Evolutionary conservation across 1,140 invertebrate species (phyloP).

Genomic region (Ectropis grisescens): DNA sequence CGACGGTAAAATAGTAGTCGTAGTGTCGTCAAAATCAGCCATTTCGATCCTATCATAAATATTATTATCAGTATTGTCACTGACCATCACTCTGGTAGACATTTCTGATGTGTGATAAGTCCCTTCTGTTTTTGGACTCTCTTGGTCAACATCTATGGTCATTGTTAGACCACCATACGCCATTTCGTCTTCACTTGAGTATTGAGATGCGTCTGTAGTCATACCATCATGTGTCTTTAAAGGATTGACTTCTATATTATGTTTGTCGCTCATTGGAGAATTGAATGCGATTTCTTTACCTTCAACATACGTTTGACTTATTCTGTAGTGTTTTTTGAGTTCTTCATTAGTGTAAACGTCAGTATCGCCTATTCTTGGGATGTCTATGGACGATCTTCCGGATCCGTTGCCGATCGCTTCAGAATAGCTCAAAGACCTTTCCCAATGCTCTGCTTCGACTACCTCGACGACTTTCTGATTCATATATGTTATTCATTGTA

Average conservation of each 20-base stretch:
- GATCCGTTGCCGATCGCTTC: constrained; percentile 51
- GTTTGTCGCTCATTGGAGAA: too few relatives aligned
- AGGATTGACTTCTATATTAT: too few relatives aligned
- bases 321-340: constrained; percentile 53
- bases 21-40: constrained; percentile 18
- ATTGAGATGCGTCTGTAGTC: constrained; percentile 27
- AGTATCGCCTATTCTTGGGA: constrained; percentile 41
- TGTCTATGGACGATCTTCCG: constrained; percentile 46
- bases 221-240: too few relatives aligned
- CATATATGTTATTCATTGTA: constrained; percentile 18
- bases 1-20: constrained; percentile 16
- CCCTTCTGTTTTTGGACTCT: constrained; percentile 28
- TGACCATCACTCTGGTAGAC: constrained; percentile 32
- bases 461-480: constrained; percentile 32
- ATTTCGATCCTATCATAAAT: constrained; percentile 47
- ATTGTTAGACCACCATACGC: constrained; percentile 36
- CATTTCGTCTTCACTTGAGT: constrained; percentile 44
- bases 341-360: constrained; percentile 59
- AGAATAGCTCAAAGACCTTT: constrained; percentile 55
- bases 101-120: constrained; percentile 29
- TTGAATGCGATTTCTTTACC: constrained; percentile 53
- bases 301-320: constrained; percentile 58
- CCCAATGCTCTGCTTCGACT: constrained; percentile 35
- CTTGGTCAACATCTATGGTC: constrained; percentile 52
- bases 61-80: constrained; percentile 23